Evolutionary conservation across 2,797 vertebrate species (phyloP).

Genomic region (Neostethus bicornis): DNA sequence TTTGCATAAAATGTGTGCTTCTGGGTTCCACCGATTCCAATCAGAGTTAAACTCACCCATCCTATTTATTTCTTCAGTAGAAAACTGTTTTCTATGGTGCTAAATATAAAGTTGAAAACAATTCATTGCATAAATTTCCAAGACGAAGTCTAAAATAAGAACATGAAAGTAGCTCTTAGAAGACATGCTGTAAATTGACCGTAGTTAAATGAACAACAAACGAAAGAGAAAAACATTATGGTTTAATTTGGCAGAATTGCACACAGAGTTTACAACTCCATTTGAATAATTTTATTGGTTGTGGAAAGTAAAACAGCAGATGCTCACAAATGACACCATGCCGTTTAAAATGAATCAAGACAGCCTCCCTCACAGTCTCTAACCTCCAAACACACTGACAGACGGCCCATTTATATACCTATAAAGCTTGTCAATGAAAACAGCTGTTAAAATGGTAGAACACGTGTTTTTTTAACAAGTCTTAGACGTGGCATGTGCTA

Average conservation of each 20-base stretch:
- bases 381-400: constrained; percentile 43
- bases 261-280: constrained; percentile 23
- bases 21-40: constrained; percentile 51
- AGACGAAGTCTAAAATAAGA: neutral
- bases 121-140: too few species aligned
- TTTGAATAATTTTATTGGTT: constrained; percentile 43
- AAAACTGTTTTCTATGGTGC: constrained; percentile 60
- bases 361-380: constrained; percentile 39
- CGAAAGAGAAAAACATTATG: constrained; percentile 27
- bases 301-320: constrained; percentile 46
- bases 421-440: constrained; percentile 67
- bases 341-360: constrained; percentile 45
- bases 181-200: constrained; percentile 33
- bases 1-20: constrained; percentile 26
- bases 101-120: too few species aligned
- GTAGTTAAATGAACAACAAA: constrained; percentile 34
- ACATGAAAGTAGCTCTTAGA: constrained; percentile 16
- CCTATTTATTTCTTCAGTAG: constrained; percentile 51
- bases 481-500: constrained; percentile 27
- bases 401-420: constrained; percentile 54
- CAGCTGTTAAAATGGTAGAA: constrained; percentile 62
- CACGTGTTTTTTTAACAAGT: constrained; percentile 52
- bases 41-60: constrained; percentile 45
- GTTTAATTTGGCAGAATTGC: constrained; percentile 46
- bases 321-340: constrained; percentile 41